These are phyloP conservation scores for Rhamnusium bicolor DNA, from an alignment of 2,888 invertebrate genomes.

Conservation along the genomic window DNA sequence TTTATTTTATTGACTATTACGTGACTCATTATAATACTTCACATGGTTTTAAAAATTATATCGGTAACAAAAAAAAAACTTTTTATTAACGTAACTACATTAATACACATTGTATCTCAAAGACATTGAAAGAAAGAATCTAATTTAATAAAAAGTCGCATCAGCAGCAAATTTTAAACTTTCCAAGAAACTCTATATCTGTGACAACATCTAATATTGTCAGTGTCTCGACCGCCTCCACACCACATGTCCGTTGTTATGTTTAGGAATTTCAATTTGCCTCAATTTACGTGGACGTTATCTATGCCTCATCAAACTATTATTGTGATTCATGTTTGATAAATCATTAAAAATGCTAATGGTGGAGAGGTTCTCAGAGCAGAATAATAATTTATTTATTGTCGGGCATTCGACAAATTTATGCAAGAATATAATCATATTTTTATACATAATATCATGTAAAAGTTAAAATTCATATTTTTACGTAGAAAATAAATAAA, in stretches of 20 bases:
- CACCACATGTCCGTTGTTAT: neutral
- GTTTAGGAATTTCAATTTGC: constrained; percentile 13
- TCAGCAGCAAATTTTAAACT: too few species aligned
- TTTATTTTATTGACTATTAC: too few species aligned
- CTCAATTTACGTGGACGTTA: constrained; percentile 8
- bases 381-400: neutral
- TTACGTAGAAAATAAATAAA: too few species aligned
- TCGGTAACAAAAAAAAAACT: too few species aligned
- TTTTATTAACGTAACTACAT: too few species aligned
- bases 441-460: too few species aligned
- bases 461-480: too few species aligned
- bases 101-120: too few species aligned
- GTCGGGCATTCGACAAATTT: neutral
- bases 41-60: too few species aligned
- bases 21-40: too few species aligned
- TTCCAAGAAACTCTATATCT: neutral
- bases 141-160: too few species aligned
- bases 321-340: constrained; percentile 6
- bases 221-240: neutral
- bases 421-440: neutral
- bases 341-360: constrained; percentile 1
- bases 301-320: neutral
- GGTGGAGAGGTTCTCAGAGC: neutral
- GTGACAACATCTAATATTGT: neutral
- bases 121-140: too few species aligned